Evolutionary conservation across 2,797 vertebrate genomes (phyloP).

Genomic region (Sebastes cheni): DNA sequence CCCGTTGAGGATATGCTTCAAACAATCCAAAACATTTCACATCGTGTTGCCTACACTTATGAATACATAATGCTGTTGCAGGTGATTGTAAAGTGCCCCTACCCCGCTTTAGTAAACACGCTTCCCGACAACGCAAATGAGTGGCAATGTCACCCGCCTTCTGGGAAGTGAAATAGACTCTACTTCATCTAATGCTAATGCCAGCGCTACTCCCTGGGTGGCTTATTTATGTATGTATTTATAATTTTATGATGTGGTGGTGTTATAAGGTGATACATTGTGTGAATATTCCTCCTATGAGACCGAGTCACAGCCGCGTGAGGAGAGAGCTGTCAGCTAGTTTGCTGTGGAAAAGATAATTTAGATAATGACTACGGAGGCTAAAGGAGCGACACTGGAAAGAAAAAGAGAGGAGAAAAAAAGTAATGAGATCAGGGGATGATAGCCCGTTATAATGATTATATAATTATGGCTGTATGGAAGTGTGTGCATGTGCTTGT

Average conservation of each 20-base stretch:
- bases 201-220: constrained; percentile 7
- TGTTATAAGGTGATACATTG: constrained; percentile 24
- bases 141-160: constrained; percentile 25
- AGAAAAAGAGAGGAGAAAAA: constrained; percentile 8
- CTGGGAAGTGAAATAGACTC: constrained; percentile 33
- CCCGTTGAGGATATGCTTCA: constrained; percentile 14
- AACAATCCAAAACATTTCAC: constrained; percentile 30
- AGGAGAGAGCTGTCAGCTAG: neutral
- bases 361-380: constrained; percentile 21
- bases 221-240: constrained; percentile 60
- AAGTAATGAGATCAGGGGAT: constrained; percentile 10
- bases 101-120: constrained; percentile 44
- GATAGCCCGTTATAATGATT: constrained; percentile 31
- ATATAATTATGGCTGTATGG: neutral
- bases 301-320: neutral
- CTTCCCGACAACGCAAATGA: constrained; percentile 37
- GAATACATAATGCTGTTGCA: constrained; percentile 24
- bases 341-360: constrained; percentile 21
- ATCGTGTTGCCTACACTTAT: constrained; percentile 15
- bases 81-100: constrained; percentile 38
- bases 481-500: neutral
- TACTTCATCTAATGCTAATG: constrained; percentile 40
- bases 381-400: neutral
- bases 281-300: constrained; percentile 23
- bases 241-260: constrained; percentile 40